Evolutionary conservation across 2,888 invertebrate species (phyloP), one percentile per base, ranked within the genome.

Genomic region (Drosophila acutilabella): DNA sequence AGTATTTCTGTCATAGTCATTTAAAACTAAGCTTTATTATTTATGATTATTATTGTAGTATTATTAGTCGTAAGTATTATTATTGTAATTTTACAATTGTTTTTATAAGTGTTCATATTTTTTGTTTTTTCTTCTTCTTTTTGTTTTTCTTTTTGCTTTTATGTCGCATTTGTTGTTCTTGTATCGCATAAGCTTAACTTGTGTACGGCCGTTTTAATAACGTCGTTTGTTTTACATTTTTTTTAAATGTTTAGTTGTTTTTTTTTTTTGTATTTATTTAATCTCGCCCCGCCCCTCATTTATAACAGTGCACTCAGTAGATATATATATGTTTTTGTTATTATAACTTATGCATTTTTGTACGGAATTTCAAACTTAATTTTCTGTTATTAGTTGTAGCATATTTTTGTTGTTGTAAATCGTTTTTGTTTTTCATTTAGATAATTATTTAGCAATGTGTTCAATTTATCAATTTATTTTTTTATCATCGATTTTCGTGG

Each of bases 261-360:
- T 59, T 30, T 67, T 68, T 75, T 64, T 50, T 68, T 71, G 78
- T 77, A 64, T 71, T 81, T 78, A 70, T 89, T 91, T 89, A 84
- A 89, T 90, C 92, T 92, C 92, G 92, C 92, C 92, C 92, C 92
- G 91, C 92, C 92, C 92, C 92, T 92, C 92, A 86, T 90, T 89
- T 88, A 85, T 84, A 88, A 91, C 91, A 92, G 91, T 92, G 92
- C 92, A 92, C 92, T 91, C 91, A 91, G 91, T 90, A 76, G 73
- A 91, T 79, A 82, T 89, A 71, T 88, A 67, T 74, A 64, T 72
- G 52, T 61, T 71, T 73, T 74, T 75, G 45, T 69, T 72, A 74
- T 66, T 68, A 67, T 60, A 75, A 64, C 70, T 74, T 82, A 88
- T 83, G 81, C 80, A 86, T 89, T 87, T 30, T 83, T 86, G 83